Percentiles rank a stretch among this genome's conserved stretches.
Conservation (phyloP, 2,888 invertebrate genomes). For the Nasonovia ribisnigri region DNA sequence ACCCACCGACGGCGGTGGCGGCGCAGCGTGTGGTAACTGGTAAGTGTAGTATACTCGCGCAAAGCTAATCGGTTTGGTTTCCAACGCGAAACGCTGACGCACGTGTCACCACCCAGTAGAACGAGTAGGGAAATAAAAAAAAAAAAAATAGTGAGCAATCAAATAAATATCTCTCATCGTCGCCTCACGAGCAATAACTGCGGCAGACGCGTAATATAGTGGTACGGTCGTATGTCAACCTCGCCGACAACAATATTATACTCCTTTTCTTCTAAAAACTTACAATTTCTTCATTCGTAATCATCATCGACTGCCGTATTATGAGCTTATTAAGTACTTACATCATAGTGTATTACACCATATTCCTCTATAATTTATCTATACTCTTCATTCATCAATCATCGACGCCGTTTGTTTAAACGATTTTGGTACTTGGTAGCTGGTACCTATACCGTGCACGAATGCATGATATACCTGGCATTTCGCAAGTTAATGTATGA, state of each 20-base stretch:
- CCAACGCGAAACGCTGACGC: conserved; percentile 19
- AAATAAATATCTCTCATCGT: not conserved
- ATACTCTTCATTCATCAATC: too few species aligned
- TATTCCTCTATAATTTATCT: not conserved
- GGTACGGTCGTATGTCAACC: not conserved
- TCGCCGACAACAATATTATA: not conserved
- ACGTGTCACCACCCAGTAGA: conserved; percentile 30
- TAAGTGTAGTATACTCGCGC: conserved; percentile 1
- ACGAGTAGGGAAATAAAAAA: conserved; percentile 9
- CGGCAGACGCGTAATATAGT: not conserved
- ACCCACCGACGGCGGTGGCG: not conserved
- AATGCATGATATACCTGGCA: too few species aligned
- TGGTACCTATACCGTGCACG: too few species aligned
- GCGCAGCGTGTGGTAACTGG: conserved; percentile 38
- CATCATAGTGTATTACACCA: not conserved
- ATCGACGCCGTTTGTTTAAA: not conserved
- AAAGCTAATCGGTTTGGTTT: conserved; percentile 32
- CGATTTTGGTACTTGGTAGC: not conserved
- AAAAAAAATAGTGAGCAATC: not conserved
- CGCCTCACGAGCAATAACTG: not conserved
- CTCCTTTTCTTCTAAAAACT: not conserved
- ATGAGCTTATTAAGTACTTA: not conserved
- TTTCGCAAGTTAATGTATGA: too few species aligned
- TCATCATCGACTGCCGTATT: not conserved
- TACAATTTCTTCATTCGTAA: not conserved